These are phyloP conservation scores for Larimichthys polyactis DNA, from an alignment of 2,113 vertebrate species.

Conservation along the genomic window DNA sequence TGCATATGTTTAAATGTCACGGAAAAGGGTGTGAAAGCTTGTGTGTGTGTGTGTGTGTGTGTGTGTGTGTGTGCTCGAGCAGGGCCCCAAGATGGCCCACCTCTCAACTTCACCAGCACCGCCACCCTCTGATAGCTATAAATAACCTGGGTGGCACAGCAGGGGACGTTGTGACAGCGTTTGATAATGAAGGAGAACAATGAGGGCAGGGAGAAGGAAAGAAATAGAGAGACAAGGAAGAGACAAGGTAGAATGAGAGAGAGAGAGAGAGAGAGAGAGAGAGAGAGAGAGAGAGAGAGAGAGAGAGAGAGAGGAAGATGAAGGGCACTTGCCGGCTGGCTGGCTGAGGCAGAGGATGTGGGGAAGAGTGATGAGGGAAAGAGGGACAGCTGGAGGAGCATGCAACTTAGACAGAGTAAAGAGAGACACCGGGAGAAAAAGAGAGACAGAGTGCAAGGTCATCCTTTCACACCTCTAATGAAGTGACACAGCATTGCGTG, in stretches of 20 bases:
- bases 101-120: constrained; percentile 60
- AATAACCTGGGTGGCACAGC: constrained; percentile 72
- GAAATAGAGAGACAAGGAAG: constrained; percentile 60
- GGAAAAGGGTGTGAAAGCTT: constrained; percentile 17
- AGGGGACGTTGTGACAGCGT: constrained; percentile 70
- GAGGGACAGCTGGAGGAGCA: constrained; percentile 59
- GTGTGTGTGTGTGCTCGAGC: constrained; percentile 19
- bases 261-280: constrained; percentile 41
- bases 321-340: constrained; percentile 57
- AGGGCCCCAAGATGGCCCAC: constrained; percentile 59
- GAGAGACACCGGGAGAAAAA: constrained; percentile 36
- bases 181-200: constrained; percentile 80
- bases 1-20: constrained; percentile 45
- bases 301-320: constrained; percentile 43
- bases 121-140: constrained; percentile 70
- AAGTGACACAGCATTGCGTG: constrained; percentile 74
- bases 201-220: constrained; percentile 71
- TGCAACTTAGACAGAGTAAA: constrained; percentile 46
- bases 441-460: constrained; percentile 74
- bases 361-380: constrained; percentile 63
- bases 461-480: constrained; percentile 74
- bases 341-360: constrained; percentile 40
- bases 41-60: too few relatives aligned
- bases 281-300: constrained; percentile 39
- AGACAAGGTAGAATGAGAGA: constrained; percentile 44